These are phyloP conservation scores for Andrena marginata DNA, from an alignment of 2,888 invertebrate species.

Conservation along the genomic window DNA sequence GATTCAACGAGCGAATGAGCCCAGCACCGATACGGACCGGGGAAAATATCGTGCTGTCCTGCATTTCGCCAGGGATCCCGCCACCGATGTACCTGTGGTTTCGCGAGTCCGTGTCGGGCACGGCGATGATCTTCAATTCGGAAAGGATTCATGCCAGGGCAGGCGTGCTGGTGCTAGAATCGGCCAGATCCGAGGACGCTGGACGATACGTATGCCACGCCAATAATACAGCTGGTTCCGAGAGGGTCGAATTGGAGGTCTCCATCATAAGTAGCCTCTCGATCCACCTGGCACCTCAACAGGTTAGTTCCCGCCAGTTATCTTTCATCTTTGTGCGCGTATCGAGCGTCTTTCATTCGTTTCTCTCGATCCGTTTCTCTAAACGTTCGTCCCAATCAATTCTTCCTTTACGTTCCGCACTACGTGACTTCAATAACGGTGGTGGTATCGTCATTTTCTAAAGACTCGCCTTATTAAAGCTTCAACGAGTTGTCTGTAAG, in stretches of 20 bases:
- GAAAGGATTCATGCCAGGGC: conserved; percentile 83
- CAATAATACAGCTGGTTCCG: conserved; percentile 93
- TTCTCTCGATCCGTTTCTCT: background rate
- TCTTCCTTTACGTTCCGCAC: background rate
- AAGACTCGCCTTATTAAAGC: background rate
- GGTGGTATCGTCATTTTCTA: background rate
- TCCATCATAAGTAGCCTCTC: conserved; percentile 83
- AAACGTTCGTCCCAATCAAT: background rate
- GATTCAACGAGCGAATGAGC: conserved; percentile 84
- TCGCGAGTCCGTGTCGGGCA: conserved; percentile 82
- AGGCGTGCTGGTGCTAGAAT: conserved; percentile 83
- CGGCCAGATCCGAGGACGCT: conserved; percentile 90
- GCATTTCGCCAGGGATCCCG: conserved; percentile 86
- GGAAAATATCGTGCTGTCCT: conserved; percentile 85
- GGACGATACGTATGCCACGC: conserved; percentile 96
- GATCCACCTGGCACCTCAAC: conserved; percentile 81
- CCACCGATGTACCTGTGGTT: conserved; percentile 85
- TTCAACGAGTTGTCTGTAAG: background rate
- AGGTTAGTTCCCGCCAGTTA: conserved; percentile 56
- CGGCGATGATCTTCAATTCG: conserved; percentile 82
- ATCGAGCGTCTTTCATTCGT: conserved; percentile 17
- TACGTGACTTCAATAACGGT: background rate
- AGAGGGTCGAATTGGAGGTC: conserved; percentile 84
- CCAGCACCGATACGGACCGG: conserved; percentile 83
- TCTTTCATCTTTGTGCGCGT: conserved; percentile 9